These are phyloP conservation scores for Glaucopsyche alexis DNA, from an alignment of 2,888 invertebrate species.

Conservation along the genomic window DNA sequence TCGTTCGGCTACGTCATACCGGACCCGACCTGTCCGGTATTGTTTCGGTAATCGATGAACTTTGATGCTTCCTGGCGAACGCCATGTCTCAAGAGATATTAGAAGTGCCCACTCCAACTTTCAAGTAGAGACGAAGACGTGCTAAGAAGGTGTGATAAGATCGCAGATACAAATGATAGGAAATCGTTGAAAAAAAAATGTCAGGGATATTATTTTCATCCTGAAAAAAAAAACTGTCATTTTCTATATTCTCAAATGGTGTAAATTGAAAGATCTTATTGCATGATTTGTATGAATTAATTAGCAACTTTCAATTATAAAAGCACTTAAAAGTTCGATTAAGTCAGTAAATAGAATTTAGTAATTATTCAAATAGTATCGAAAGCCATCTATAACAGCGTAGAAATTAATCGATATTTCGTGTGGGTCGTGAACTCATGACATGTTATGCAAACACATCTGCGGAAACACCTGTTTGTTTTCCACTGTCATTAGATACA, in stretches of 20 bases:
- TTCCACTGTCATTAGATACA: not conserved
- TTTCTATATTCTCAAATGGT: too few relatives aligned
- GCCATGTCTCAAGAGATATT: not conserved
- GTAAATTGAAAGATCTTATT: too few relatives aligned
- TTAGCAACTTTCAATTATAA: too few relatives aligned
- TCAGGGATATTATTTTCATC: too few relatives aligned
- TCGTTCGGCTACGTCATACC: constrained; percentile 77
- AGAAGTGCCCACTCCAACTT: not conserved
- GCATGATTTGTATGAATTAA: too few relatives aligned
- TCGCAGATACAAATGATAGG: too few relatives aligned
- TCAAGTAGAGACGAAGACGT: too few relatives aligned
- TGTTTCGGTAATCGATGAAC: constrained; percentile 33
- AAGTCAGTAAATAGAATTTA: not conserved
- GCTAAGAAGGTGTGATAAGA: too few relatives aligned
- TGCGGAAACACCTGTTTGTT: constrained; percentile 15
- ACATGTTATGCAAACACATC: constrained; percentile 18
- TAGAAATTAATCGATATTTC: constrained; percentile 5
- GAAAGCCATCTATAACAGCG: not conserved
- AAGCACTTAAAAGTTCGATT: too few relatives aligned
- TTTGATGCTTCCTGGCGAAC: not conserved
- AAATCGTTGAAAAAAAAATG: too few relatives aligned
- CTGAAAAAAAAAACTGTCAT: too few relatives aligned
- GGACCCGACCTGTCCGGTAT: constrained; percentile 43
- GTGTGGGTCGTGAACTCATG: constrained; percentile 8
- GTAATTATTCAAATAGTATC: constrained; percentile 3